A percentile compares a stretch with the other conserved stretches of the same genome.
phyloP scores from a whole-genome alignment of 1,140 invertebrate species.

The Dufourea novaeangliae region DNA sequence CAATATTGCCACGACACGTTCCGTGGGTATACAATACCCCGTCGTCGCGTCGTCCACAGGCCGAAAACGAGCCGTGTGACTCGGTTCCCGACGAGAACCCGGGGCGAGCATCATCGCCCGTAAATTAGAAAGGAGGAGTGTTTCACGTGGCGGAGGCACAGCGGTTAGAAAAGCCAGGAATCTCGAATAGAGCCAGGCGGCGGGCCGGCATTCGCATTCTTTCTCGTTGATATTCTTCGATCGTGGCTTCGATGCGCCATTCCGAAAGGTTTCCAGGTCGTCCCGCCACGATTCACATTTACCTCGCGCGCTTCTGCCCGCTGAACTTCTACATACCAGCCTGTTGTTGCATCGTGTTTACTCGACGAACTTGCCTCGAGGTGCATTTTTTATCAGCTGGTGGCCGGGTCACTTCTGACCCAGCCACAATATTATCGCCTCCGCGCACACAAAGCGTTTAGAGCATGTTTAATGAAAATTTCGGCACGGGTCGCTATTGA shows the following conservation, averaged over 20 bases:
- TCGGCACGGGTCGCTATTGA: too few species aligned
- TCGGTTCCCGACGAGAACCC: not conserved
- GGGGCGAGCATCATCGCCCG: not conserved
- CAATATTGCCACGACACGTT: not conserved
- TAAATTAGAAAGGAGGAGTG: conserved; percentile 42
- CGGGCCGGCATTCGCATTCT: conserved; percentile 33
- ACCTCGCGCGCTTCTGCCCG: not conserved
- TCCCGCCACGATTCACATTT: conserved; percentile 34
- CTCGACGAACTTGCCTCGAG: too few species aligned
- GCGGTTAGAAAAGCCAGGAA: conserved; percentile 31
- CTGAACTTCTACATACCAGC: not conserved
- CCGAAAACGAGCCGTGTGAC: conserved; percentile 1
- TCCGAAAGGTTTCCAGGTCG: conserved; percentile 48
- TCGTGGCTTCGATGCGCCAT: conserved; percentile 35
- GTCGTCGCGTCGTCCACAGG: not conserved
- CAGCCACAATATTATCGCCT: too few species aligned
- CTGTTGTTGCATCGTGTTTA: not conserved
- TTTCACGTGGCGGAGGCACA: not conserved
- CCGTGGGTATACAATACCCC: not conserved
- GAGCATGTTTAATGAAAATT: too few species aligned
- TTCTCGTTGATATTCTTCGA: conserved; percentile 49
- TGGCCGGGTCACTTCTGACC: too few species aligned
- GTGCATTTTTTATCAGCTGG: too few species aligned
- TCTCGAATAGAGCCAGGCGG: conserved; percentile 24
- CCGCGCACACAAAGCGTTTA: too few species aligned